A percentile compares a stretch with the other conserved stretches of the same genome.
These are phyloP conservation scores for Entomyzon cyanotis DNA, from an alignment of 2,113 vertebrate genomes.

Conservation along the genomic window DNA sequence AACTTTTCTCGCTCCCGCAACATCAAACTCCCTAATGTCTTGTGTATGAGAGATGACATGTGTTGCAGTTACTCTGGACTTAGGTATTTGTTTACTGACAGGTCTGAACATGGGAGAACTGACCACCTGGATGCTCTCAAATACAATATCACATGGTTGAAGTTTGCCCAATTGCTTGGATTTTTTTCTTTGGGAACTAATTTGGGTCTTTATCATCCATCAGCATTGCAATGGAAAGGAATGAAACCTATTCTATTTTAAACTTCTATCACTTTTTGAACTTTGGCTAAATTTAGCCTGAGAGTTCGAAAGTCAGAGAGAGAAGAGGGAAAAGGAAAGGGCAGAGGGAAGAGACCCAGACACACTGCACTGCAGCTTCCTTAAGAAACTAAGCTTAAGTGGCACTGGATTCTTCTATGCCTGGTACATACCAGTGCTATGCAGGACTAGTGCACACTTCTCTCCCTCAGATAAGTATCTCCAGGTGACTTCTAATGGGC, in stretches of 20 bases:
- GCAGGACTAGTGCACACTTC: background rate
- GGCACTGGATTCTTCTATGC: background rate
- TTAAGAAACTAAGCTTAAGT: background rate
- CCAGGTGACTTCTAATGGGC: background rate
- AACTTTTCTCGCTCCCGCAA: background rate
- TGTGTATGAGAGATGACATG: background rate
- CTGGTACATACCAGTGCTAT: background rate
- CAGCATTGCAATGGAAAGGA: background rate
- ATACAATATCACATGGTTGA: background rate
- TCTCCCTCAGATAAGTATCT: background rate
- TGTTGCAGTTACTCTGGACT: background rate
- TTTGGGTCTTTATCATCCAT: background rate
- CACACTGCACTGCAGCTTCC: background rate
- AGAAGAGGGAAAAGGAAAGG: background rate
- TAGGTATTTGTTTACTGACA: background rate
- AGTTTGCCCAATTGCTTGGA: background rate
- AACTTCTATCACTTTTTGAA: background rate
- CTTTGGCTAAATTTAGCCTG: background rate
- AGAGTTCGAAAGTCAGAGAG: background rate
- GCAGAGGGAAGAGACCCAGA: background rate
- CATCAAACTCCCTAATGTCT: fast-evolving
- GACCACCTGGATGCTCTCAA: background rate
- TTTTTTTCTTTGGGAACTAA: background rate
- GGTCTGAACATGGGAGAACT: background rate
- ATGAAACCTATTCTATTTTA: background rate